Conservation (phyloP, 2,888 invertebrate species). For the Sphaeridia pumilis region DNA sequence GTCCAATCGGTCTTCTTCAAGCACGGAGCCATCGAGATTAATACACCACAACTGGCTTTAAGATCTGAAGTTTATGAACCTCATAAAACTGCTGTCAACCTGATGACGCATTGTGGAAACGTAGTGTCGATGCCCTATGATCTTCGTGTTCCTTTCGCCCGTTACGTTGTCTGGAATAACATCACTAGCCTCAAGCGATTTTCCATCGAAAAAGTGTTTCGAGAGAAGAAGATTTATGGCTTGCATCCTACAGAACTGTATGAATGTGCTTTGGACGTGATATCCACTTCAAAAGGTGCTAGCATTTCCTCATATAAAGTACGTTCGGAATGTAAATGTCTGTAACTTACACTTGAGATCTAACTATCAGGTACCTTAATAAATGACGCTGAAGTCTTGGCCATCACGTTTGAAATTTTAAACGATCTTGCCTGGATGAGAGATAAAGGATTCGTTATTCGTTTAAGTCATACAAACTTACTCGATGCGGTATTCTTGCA, state of each 20-base stretch:
- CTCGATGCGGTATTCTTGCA: constrained; percentile 63
- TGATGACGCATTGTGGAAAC: constrained; percentile 78
- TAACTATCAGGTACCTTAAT: constrained; percentile 50
- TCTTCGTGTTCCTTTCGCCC: constrained; percentile 64
- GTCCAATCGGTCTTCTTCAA: constrained; percentile 47
- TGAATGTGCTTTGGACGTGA: constrained; percentile 88
- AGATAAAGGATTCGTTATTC: constrained; percentile 54
- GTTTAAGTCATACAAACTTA: constrained; percentile 67
- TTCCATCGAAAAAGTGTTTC: constrained; percentile 72
- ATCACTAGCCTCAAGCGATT: constrained; percentile 70
- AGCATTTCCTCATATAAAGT: constrained; percentile 43
- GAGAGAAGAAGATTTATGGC: constrained; percentile 57
- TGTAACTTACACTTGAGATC: background rate
- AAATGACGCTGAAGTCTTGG: constrained; percentile 74
- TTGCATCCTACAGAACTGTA: constrained; percentile 79
- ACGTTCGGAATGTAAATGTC: constrained; percentile 56
- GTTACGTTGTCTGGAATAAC: constrained; percentile 68
- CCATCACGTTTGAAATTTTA: constrained; percentile 62
- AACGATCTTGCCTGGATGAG: constrained; percentile 54
- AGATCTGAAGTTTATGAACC: constrained; percentile 48
- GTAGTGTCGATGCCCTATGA: constrained; percentile 78
- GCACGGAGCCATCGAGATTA: constrained; percentile 67
- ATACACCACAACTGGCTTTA: constrained; percentile 70
- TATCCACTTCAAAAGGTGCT: constrained; percentile 50
- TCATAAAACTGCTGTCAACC: constrained; percentile 53